phyloP scores from a whole-genome alignment of 1,140 invertebrate species.

The Phthorimaea operculella region DNA sequence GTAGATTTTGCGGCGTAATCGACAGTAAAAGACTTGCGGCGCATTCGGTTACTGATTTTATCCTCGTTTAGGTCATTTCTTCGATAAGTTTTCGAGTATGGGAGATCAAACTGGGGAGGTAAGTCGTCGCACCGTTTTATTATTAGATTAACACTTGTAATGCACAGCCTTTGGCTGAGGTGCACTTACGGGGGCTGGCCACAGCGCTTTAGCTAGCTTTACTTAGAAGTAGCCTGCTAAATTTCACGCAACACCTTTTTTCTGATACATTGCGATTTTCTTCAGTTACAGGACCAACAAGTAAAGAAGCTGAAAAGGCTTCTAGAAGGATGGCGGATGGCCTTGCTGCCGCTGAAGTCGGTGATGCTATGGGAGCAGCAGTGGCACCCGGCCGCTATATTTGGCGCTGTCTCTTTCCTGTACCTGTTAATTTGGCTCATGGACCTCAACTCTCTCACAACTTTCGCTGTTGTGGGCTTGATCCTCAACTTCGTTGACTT shows the following conservation, averaged over 20 bases:
- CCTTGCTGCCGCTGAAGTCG: conserved; percentile 77
- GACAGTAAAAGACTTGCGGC: background rate
- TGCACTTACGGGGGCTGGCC: too few species aligned
- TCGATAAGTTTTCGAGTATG: too few species aligned
- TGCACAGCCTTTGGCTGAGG: too few species aligned
- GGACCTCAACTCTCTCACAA: conserved; percentile 82
- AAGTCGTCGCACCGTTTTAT: too few species aligned
- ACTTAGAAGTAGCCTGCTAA: background rate
- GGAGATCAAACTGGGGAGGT: too few species aligned
- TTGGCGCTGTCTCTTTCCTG: conserved; percentile 73
- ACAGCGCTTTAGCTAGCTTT: too few species aligned
- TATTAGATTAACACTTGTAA: too few species aligned
- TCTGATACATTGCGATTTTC: conserved; percentile 3
- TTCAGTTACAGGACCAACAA: conserved; percentile 71
- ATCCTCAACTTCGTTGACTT: conserved; percentile 80
- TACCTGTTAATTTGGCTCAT: conserved; percentile 83
- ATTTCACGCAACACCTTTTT: conserved; percentile 2
- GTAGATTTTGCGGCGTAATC: background rate
- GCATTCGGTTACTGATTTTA: too few species aligned
- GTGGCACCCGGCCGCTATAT: conserved; percentile 81
- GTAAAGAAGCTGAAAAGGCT: conserved; percentile 79
- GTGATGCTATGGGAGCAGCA: conserved; percentile 86
- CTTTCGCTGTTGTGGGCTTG: conserved; percentile 78
- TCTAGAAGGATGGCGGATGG: conserved; percentile 85
- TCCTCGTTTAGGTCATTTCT: too few species aligned